A percentile compares a stretch with the other conserved stretches of the same genome.
Conservation (phyloP, 2,113 vertebrate species). For the Mustela lutreola region DNA sequence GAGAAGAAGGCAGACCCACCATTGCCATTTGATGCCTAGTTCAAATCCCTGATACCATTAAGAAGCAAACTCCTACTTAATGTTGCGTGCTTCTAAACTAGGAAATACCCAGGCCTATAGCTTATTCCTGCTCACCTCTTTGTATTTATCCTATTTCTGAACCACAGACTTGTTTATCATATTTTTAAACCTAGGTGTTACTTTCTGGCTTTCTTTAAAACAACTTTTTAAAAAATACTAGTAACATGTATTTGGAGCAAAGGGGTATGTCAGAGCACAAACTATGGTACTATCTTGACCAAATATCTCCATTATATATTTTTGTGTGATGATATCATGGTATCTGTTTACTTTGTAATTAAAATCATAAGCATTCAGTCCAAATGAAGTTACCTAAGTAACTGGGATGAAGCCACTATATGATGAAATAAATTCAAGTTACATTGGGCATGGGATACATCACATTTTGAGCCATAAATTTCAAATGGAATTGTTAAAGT, state of each 20-base stretch:
- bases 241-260: background rate
- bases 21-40: background rate
- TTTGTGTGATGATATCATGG: background rate
- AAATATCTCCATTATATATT: background rate
- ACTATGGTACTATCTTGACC: background rate
- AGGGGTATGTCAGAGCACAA: background rate
- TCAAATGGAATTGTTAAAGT: slow-evolving; percentile 44
- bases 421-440: background rate
- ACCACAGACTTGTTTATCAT: background rate
- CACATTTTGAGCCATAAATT: slow-evolving; percentile 3
- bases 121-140: background rate
- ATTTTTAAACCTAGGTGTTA: background rate
- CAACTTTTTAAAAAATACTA: background rate
- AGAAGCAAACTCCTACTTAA: background rate
- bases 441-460: background rate
- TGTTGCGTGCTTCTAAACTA: background rate
- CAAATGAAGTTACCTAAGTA: background rate
- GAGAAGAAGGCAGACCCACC: background rate
- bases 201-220: background rate
- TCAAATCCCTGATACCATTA: background rate
- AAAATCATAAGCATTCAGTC: background rate
- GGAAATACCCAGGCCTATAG: background rate
- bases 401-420: background rate
- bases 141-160: background rate
- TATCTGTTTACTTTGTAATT: slow-evolving; percentile 15